phyloP scores from a whole-genome alignment of 2,113 vertebrate genomes.

The Ammospiza caudacuta region DNA sequence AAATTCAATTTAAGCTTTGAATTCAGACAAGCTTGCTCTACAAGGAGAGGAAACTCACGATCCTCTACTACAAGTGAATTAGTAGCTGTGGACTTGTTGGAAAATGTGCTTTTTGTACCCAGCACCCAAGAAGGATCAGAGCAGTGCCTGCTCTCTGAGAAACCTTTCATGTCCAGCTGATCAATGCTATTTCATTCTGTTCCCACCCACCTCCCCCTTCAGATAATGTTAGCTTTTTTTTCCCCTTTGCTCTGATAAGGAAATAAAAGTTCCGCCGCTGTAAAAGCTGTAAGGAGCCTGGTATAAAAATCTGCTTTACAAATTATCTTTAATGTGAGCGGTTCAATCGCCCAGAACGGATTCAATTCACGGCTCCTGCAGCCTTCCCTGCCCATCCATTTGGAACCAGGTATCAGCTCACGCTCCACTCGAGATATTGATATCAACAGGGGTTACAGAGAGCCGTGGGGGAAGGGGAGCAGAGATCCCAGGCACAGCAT shows the following conservation, averaged over 20 bases:
- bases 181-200: conserved; percentile 6
- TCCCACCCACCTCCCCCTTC: background rate
- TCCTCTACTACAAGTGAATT: background rate
- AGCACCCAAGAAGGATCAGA: background rate
- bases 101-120: background rate
- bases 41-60: background rate
- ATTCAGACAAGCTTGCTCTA: background rate
- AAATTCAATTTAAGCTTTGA: background rate
- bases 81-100: background rate
- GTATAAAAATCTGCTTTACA: conserved; percentile 31
- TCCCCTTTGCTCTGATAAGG: background rate
- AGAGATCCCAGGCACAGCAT: background rate
- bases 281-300: conserved; percentile 23
- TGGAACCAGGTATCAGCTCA: background rate
- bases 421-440: background rate
- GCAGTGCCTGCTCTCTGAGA: background rate
- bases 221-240: conserved; percentile 33
- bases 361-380: conserved; percentile 10
- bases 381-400: background rate
- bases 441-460: background rate
- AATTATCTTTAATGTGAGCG: conserved; percentile 17
- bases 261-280: conserved; percentile 23
- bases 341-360: conserved; percentile 14
- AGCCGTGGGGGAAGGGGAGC: background rate
- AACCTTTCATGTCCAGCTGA: background rate